Conservation (phyloP, 2,113 vertebrate species). For the Sclerurus mexicanus region DNA sequence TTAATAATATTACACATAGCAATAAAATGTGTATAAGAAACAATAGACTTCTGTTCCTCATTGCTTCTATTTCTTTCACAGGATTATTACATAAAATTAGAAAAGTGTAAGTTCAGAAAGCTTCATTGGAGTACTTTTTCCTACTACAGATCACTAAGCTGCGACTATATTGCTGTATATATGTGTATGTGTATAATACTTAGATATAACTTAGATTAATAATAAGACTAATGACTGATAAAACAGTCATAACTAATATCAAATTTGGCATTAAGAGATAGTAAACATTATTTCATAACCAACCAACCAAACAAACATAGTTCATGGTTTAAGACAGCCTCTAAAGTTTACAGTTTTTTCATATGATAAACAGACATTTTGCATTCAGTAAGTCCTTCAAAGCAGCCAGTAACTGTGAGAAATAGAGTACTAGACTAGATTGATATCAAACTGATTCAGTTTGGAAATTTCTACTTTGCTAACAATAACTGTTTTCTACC, state of each 20-base stretch:
- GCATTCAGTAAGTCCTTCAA: not conserved
- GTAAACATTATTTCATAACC: not conserved
- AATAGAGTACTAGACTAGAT: not conserved
- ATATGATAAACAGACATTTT: not conserved
- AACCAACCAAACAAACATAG: not conserved
- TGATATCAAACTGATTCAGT: not conserved
- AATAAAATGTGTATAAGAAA: not conserved
- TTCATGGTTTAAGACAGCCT: not conserved
- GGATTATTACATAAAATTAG: not conserved
- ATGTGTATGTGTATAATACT: not conserved
- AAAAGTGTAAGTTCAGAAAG: not conserved
- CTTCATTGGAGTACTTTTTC: not conserved
- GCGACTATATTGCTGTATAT: not conserved
- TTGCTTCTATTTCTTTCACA: not conserved
- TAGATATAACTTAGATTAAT: not conserved
- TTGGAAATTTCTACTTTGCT: not conserved
- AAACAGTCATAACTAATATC: not conserved
- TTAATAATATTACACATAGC: not conserved
- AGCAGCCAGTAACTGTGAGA: not conserved
- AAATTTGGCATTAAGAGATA: not conserved
- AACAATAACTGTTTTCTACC: not conserved
- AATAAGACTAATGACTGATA: not conserved
- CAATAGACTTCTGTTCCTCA: not conserved
- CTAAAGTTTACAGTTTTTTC: not conserved
- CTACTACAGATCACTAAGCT: not conserved